A percentile compares a stretch with the other conserved stretches of the same genome.
Conservation (phyloP, 2,797 vertebrate species). For the Cyprinodon diabolis region DNA sequence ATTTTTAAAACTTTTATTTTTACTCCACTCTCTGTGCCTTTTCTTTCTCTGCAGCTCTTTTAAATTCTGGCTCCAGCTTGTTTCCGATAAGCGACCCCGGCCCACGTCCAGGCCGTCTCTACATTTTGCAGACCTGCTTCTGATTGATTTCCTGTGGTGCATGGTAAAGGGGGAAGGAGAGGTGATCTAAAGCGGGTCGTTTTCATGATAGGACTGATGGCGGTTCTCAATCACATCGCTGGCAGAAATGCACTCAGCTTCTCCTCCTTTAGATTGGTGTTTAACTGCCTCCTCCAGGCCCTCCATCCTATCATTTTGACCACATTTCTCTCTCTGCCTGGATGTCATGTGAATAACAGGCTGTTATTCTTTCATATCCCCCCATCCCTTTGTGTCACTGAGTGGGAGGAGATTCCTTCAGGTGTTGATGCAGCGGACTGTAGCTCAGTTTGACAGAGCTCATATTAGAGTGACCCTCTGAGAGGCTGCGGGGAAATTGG, state of each 20-base stretch:
- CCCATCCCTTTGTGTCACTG: background rate
- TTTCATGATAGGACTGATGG: constrained; percentile 33
- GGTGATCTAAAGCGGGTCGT: constrained; percentile 50
- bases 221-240: constrained; percentile 23
- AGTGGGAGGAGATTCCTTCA: constrained; percentile 17
- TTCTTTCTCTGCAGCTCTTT: too few relatives aligned
- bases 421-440: constrained; percentile 21
- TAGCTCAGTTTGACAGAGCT: constrained; percentile 58
- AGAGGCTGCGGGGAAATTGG: constrained; percentile 39
- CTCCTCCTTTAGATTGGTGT: constrained; percentile 40
- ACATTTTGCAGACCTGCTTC: background rate
- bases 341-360: constrained; percentile 10
- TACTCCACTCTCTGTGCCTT: too few relatives aligned
- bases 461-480: constrained; percentile 40
- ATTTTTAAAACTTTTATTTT: too few relatives aligned
- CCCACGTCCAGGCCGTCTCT: background rate
- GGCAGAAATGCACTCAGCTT: constrained; percentile 43
- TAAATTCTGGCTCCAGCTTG: too few relatives aligned
- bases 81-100: too few relatives aligned
- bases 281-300: constrained; percentile 10
- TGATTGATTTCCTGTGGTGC: background rate
- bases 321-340: constrained; percentile 16
- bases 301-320: constrained; percentile 2
- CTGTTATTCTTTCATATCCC: background rate
- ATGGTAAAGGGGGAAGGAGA: constrained; percentile 35